Percentiles rank a stretch among this genome's conserved stretches.
phyloP scores from a whole-genome alignment of 2,888 invertebrate genomes.

The Diarsia dahlii region DNA sequence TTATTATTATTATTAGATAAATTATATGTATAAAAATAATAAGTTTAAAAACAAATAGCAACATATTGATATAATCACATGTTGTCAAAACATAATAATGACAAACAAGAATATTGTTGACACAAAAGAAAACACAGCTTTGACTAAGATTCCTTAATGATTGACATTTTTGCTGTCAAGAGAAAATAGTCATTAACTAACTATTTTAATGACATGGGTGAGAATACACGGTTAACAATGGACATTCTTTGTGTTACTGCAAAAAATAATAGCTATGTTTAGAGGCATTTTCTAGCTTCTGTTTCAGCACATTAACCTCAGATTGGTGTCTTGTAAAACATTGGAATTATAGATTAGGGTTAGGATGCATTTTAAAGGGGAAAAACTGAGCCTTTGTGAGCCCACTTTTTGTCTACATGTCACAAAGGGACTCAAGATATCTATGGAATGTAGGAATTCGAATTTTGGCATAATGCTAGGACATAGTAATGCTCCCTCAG shows the following conservation, averaged over 20 bases:
- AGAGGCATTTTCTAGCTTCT: constrained; percentile 10
- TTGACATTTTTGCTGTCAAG: constrained; percentile 44
- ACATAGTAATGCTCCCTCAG: background rate
- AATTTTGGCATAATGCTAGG: background rate
- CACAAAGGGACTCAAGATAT: background rate
- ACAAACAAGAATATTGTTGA: constrained; percentile 3
- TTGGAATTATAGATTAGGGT: background rate
- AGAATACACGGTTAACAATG: constrained; percentile 42
- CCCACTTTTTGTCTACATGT: background rate
- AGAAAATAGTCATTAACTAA: constrained; percentile 54
- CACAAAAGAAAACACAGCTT: constrained; percentile 23
- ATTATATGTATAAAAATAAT: background rate
- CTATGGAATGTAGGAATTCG: background rate
- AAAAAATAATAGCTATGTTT: constrained; percentile 12
- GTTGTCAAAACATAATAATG: constrained; percentile 13
- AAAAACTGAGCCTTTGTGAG: background rate
- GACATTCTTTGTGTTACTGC: constrained; percentile 21
- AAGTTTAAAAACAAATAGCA: constrained; percentile 3
- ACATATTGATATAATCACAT: constrained; percentile 31
- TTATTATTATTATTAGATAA: too few species aligned
- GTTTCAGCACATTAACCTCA: constrained; percentile 5
- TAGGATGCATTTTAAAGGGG: background rate
- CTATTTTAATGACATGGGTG: constrained; percentile 57
- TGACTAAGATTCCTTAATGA: constrained; percentile 40
- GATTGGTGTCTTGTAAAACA: background rate